Evolutionary conservation across 2,797 vertebrate genomes (phyloP).

Genomic region (Chelon auratus): DNA sequence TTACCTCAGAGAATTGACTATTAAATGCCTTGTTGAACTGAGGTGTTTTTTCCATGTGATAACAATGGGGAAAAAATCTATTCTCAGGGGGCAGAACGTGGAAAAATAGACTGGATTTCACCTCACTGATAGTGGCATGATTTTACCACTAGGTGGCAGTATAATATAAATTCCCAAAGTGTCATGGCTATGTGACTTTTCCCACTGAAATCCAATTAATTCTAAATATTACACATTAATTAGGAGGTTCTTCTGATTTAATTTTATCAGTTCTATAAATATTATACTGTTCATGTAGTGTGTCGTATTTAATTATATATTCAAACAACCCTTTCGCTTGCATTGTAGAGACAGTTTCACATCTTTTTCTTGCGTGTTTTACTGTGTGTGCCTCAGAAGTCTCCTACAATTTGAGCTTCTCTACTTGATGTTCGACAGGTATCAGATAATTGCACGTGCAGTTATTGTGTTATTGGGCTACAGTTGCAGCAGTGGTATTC

Average conservation of each 20-base stretch:
- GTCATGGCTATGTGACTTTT: neutral
- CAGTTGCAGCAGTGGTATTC: neutral
- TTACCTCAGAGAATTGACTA: neutral
- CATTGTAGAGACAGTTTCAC: neutral
- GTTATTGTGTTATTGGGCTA: neutral
- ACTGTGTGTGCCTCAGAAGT: neutral
- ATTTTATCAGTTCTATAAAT: neutral
- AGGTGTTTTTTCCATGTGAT: neutral
- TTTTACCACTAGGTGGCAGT: conserved; percentile 62
- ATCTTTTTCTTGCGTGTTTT: neutral
- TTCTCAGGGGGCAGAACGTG: neutral
- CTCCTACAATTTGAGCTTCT: neutral
- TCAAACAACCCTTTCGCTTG: neutral
- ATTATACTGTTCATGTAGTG: neutral
- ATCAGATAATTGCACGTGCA: neutral
- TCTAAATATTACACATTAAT: neutral
- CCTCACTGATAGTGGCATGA: neutral
- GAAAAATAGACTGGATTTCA: neutral
- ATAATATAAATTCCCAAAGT: conserved; percentile 7
- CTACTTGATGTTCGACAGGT: neutral
- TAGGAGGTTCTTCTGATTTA: neutral
- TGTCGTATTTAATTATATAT: too few relatives aligned
- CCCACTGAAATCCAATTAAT: neutral
- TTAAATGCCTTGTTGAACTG: neutral
- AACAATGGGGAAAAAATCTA: neutral